Conservation (phyloP, 2,888 invertebrate genomes). For the Gryllus longicercus region DNA sequence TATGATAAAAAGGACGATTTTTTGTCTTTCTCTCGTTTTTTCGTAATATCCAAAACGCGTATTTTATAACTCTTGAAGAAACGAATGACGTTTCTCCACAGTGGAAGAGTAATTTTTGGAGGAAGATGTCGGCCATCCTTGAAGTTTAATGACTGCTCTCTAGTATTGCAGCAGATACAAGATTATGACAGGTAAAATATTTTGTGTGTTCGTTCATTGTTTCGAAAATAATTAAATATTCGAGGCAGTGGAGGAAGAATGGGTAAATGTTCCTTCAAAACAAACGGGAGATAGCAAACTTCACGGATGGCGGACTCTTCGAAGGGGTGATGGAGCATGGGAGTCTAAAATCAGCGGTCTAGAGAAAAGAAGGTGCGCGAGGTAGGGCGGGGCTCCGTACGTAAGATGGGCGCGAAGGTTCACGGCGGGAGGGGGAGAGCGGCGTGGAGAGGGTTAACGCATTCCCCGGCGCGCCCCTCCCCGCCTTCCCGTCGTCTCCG, state of each 20-base stretch:
- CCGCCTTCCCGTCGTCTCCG: not conserved
- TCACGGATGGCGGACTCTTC: not conserved
- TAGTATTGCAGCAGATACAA: not conserved
- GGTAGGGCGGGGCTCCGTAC: conserved; percentile 21
- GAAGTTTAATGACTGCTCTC: not conserved
- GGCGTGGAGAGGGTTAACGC: not conserved
- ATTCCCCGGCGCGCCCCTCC: not conserved
- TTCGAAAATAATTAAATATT: not conserved
- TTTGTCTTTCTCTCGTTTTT: conserved; percentile 11
- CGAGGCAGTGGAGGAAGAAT: not conserved
- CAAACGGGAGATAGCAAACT: not conserved
- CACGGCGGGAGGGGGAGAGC: not conserved
- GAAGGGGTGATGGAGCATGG: not conserved
- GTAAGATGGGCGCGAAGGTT: conserved; percentile 19
- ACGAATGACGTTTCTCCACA: conserved; percentile 6
- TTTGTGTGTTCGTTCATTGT: conserved; percentile 17
- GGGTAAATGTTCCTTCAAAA: not conserved
- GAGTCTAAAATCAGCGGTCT: too few relatives aligned
- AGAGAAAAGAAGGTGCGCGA: not conserved
- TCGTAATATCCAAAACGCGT: conserved; percentile 11
- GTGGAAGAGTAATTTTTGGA: not conserved
- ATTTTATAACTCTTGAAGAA: conserved; percentile 9
- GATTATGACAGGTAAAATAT: conserved; percentile 17
- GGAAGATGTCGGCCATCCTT: conserved; percentile 5
- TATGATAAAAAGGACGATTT: conserved; percentile 8